A percentile compares a stretch with the other conserved stretches of the same genome.
These are phyloP conservation scores for Kryptopterus vitreolus DNA, from an alignment of 2,797 vertebrate genomes.

Conservation along the genomic window DNA sequence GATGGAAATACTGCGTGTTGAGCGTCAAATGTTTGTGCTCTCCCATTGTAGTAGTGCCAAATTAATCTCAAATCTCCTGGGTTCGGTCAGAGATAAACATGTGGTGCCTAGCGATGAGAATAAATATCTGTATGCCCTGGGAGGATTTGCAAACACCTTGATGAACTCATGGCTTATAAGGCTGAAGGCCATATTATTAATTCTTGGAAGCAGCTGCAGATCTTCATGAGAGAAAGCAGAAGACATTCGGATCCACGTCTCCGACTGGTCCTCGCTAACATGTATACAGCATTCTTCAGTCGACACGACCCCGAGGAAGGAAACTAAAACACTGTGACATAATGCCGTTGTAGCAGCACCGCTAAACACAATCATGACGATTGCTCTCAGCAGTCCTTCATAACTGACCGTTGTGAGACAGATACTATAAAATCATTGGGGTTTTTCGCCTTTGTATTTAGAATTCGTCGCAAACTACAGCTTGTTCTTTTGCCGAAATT, in stretches of 20 bases:
- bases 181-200: conserved; percentile 33
- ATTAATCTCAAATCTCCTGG: neutral
- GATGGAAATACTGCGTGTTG: conserved; percentile 37
- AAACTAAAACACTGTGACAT: conserved; percentile 3
- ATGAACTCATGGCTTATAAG: conserved; percentile 50
- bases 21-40: conserved; percentile 50
- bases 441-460: neutral
- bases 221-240: conserved; percentile 57
- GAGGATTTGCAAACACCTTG: conserved; percentile 15
- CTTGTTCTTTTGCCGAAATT: neutral
- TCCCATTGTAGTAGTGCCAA: conserved; percentile 1
- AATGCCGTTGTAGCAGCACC: conserved; percentile 3
- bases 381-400: neutral
- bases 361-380: conserved; percentile 31
- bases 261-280: conserved; percentile 24
- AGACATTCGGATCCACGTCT: conserved; percentile 34
- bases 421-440: neutral
- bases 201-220: conserved; percentile 37
- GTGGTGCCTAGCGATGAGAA: neutral
- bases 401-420: neutral
- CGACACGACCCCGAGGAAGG: conserved; percentile 7
- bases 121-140: conserved; percentile 20
- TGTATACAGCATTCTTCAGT: conserved; percentile 45
- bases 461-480: neutral
- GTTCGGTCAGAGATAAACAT: neutral